Conservation (phyloP, 2,113 vertebrate genomes). For the Myotis lucifugus region DNA sequence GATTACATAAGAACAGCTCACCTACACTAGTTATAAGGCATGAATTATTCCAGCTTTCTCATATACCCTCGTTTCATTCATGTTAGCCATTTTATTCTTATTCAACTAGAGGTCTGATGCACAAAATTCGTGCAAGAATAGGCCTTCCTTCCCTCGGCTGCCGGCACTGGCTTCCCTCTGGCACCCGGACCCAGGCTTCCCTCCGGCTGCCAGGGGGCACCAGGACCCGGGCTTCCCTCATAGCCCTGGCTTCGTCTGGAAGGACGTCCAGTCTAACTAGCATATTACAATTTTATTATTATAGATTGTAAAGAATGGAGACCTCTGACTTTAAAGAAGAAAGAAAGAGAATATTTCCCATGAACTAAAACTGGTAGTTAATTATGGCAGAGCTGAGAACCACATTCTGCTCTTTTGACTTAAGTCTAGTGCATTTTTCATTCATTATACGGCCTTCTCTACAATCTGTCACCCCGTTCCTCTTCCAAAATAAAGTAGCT, state of each 20-base stretch:
- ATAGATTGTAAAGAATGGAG: background rate
- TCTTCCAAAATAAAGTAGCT: background rate
- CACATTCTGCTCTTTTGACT: background rate
- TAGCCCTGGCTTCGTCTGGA: too few relatives aligned
- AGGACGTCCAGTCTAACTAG: too few relatives aligned
- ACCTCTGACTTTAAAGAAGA: background rate
- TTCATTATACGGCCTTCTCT: background rate
- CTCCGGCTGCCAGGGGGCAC: too few relatives aligned
- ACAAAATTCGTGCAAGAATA: too few relatives aligned
- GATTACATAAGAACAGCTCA: background rate
- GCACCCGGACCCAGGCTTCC: too few relatives aligned
- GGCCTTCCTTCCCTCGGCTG: too few relatives aligned
- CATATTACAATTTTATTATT: background rate
- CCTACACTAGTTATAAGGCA: background rate
- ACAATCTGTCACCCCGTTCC: background rate
- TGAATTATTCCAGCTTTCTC: background rate
- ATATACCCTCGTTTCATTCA: background rate
- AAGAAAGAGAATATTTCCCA: background rate
- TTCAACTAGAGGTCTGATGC: background rate
- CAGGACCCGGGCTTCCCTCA: too few relatives aligned
- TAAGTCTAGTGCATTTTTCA: background rate
- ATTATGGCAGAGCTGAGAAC: background rate
- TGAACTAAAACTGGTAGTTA: background rate
- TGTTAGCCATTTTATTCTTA: slow-evolving; percentile 13
- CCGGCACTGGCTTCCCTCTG: too few relatives aligned